Evolutionary conservation across 2,113 vertebrate species (phyloP), one percentile per base, ranked within the genome.

Genomic region (Dissostichus mawsoni): DNA sequence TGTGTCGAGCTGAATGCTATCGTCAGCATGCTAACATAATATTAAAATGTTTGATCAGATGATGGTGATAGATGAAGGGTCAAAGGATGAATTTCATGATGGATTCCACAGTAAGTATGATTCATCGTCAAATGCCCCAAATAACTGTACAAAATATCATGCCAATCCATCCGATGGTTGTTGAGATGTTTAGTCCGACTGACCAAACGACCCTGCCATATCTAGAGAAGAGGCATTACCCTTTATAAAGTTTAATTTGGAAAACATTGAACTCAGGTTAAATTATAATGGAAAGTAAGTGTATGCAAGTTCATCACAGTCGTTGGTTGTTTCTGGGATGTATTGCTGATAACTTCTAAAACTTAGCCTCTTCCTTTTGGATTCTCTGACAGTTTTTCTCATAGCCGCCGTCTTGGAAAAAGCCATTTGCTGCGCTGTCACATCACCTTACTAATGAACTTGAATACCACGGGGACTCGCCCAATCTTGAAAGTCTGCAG

Each of bases 371-470:
- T 81, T 74, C 52, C 17, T 36, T 17, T 9, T 29, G 23, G 33
- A 62, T 50, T 80, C 25, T 25, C 7, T 44, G 18, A 18, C n/a
- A 20, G 11, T 65, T 20, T 58, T 66, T 69, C 36, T 56, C 13
- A 59, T 44, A 62, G 5, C 11, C 51, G 29, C 57, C 36, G 1
- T 76, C 64, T 53, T 73, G 33, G 69, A 78, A 77, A 78, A 80
- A 69, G 20, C 5, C 36, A 77, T 76, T 88, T 81, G 61, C 82
- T 78, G 69, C 44, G 41, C 80, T 82, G 78, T 84, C 90, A 87
- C 83, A 69, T 68, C 78, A 56, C 57, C 83, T 70, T 58, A 68
- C 75, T 91, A 88, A 91, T 86, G 72, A 90, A 90, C 74, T 87
- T 83, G 53, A 85, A 84, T 66, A 71, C 81, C 69, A 72, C 68